Conservation (phyloP, 2,888 invertebrate species). For the Nemapogon koenigi region DNA sequence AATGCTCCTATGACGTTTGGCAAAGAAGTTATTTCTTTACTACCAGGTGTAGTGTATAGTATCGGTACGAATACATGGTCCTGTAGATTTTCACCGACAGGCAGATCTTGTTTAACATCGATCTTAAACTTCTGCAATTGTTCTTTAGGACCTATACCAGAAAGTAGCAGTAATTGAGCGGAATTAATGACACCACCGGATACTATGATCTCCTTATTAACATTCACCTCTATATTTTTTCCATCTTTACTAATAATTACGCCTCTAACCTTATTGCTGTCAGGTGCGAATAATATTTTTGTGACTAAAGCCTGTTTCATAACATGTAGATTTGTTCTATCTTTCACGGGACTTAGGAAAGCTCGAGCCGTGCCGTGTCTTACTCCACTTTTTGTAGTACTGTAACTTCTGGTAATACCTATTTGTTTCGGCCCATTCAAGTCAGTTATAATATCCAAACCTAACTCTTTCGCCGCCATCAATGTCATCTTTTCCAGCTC, state of each 20-base stretch:
- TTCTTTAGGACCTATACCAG: conserved; percentile 54
- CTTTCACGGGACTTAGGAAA: conserved; percentile 44
- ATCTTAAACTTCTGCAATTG: conserved; percentile 41
- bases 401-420: conserved; percentile 46
- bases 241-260: conserved; percentile 37
- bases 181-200: conserved; percentile 58
- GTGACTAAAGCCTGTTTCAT: conserved; percentile 59
- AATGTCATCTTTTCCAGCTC: conserved; percentile 30
- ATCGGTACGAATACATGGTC: conserved; percentile 53
- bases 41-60: conserved; percentile 29
- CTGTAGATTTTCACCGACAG: conserved; percentile 58
- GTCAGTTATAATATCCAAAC: conserved; percentile 35
- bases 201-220: conserved; percentile 53
- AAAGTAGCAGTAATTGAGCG: conserved; percentile 55
- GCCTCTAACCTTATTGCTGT: conserved; percentile 45
- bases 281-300: conserved; percentile 54
- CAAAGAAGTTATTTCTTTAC: conserved; percentile 24
- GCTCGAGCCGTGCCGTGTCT: conserved; percentile 60
- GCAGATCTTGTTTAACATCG: conserved; percentile 40
- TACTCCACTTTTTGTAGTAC: conserved; percentile 46
- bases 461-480: conserved; percentile 45
- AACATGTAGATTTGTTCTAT: conserved; percentile 43
- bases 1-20: conserved; percentile 30
- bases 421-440: conserved; percentile 47
- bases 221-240: conserved; percentile 30